Evolutionary conservation across 1,140 invertebrate species (phyloP), one percentile per base, ranked within the genome.

Genomic region (Nasonia longicornis): DNA sequence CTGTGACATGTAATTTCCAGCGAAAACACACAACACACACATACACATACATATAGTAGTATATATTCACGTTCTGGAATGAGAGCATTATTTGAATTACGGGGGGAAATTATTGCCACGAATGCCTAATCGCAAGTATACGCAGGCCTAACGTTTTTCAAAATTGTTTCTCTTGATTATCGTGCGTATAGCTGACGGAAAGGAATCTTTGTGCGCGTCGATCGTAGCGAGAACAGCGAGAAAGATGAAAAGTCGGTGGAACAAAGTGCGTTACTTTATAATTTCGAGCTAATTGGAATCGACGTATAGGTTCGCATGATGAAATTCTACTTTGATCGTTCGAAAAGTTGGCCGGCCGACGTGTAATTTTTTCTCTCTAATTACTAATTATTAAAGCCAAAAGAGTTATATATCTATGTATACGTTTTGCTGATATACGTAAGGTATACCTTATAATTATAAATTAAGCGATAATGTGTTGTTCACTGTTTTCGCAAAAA

Each of bases 401-500:
- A 75, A 52, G 52, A 75, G 63, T 80, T 74, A 69, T 52, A 75
- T 75, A 7, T 42, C 45, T 63, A 71, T 63, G 67, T 79, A 79
- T 71, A 79, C 77, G 69, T 79, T 72, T 75, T 58, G 42, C 69
- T 73, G 52, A 79, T 79, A 79, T 72, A 79, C 69, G 31, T 71
- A 79, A 73, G n/a, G 58, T 74, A 73, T 80, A 80, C 42, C 31
- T 80, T 75, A 75, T 52, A 72, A 58, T 48, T 76, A 58, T 58
- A 63, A 38, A 26, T 70, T 66, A 69, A 67, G 52, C 45, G 69
- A 42, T 22, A 72, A 79, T 72, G 31, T 72, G 52, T 66, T 79
- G 77, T 79, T 72, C 52, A 42, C 31, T 79, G 77, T 79, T 79
- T 72, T 79, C 70, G 31, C 77, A 79, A 79, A 79, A 71, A 70